phyloP scores from a whole-genome alignment of 2,113 vertebrate species.

The Fregata magnificens region DNA sequence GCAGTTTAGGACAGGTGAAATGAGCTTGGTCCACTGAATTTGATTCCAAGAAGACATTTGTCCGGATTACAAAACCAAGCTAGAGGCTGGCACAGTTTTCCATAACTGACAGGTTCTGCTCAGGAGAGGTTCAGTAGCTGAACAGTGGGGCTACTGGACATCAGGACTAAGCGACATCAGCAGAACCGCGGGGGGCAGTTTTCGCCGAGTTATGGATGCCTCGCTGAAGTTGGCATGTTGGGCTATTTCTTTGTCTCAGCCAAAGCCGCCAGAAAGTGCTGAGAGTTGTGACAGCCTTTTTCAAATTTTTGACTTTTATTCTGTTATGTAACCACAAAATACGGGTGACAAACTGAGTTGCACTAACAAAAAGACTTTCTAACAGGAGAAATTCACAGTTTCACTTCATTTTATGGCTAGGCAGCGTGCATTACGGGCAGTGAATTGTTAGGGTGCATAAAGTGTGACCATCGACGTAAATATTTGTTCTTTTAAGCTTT shows the following conservation, averaged over 20 bases:
- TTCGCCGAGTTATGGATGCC: background rate
- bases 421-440: background rate
- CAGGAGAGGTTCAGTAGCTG: background rate
- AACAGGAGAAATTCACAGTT: background rate
- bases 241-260: background rate
- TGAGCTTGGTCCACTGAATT: background rate
- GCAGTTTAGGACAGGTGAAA: background rate
- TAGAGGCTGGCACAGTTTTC: background rate
- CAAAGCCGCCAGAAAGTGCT: background rate
- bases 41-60: background rate
- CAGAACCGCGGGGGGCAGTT: background rate
- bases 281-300: background rate
- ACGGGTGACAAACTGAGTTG: background rate
- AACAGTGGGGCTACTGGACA: background rate
- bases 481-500: background rate
- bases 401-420: background rate
- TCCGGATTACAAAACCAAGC: background rate
- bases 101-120: background rate
- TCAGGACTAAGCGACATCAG: background rate
- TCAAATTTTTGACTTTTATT: background rate
- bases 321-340: background rate
- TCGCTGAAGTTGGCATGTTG: background rate
- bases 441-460: background rate
- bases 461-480: background rate
- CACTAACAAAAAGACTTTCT: background rate